These are phyloP conservation scores for Ophion obscuratus DNA, from an alignment of 2,888 invertebrate species.

Conservation along the genomic window DNA sequence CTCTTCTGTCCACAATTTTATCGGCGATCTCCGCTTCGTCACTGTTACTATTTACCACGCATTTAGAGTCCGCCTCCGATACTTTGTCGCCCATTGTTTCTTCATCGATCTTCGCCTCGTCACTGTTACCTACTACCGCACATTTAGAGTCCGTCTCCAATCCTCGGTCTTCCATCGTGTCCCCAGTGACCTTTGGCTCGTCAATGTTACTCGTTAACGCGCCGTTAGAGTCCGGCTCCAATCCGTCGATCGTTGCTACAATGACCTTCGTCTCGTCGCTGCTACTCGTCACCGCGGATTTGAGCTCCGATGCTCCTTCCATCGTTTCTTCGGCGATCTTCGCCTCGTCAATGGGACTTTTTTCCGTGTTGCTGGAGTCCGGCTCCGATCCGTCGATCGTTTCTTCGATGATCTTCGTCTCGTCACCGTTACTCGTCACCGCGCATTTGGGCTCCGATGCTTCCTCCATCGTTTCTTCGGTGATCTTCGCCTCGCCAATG, in stretches of 20 bases:
- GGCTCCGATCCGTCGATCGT: no score
- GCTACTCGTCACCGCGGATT: background rate
- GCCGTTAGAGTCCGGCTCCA: background rate
- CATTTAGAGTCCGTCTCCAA: background rate
- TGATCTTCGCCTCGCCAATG: slow-evolving; percentile 42
- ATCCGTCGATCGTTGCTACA: background rate
- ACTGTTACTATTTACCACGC: background rate
- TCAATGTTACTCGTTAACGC: background rate
- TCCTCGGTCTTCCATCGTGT: background rate
- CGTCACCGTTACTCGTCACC: no score
- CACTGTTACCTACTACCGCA: background rate
- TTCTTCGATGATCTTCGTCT: no score
- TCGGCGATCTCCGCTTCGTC: background rate
- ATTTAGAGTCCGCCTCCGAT: background rate
- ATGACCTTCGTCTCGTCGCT: background rate
- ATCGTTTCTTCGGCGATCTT: slow-evolving; percentile 44
- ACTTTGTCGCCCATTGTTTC: background rate
- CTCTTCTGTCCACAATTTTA: slow-evolving; percentile 36
- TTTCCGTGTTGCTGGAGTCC: background rate
- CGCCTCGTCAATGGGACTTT: slow-evolving; percentile 36
- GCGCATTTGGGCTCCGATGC: no score
- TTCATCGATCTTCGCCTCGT: background rate
- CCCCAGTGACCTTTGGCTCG: background rate
- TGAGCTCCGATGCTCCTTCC: no score
- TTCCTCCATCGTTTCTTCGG: slow-evolving; percentile 25